Percentiles rank a stretch among this genome's conserved stretches.
phyloP scores from a whole-genome alignment of 1,140 invertebrate genomes.

The Nasonia vitripennis region DNA sequence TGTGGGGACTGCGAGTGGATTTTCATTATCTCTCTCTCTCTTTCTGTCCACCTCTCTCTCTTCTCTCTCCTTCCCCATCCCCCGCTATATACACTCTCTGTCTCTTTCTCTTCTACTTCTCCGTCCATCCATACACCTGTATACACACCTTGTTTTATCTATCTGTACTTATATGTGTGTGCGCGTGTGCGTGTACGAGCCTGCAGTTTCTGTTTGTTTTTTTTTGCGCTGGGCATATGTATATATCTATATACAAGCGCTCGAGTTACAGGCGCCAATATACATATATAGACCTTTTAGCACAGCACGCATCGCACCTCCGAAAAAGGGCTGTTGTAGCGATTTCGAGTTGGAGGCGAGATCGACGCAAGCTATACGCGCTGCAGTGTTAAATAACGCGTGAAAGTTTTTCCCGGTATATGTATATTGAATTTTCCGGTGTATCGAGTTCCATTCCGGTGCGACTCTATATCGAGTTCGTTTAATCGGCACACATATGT shows the following conservation, averaged over 20 bases:
- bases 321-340: constrained; percentile 26
- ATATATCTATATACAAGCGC: background rate
- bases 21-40: constrained; percentile 8
- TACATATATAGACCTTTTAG: constrained; percentile 34
- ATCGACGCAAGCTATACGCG: too few species aligned
- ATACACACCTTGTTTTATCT: background rate
- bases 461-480: too few species aligned
- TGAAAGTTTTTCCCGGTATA: background rate
- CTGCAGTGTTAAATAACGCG: background rate
- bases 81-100: background rate
- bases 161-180: background rate
- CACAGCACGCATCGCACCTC: constrained; percentile 42
- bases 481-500: too few species aligned
- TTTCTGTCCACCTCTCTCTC: background rate
- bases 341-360: constrained; percentile 2
- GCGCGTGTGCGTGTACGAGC: constrained; percentile 22
- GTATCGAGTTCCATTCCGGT: too few species aligned
- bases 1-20: constrained; percentile 41
- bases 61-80: background rate
- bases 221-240: constrained; percentile 32
- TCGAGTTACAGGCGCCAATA: constrained; percentile 40
- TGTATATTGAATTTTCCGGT: background rate
- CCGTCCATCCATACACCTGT: background rate
- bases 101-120: background rate
- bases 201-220: constrained; percentile 44